A percentile compares a stretch with the other conserved stretches of the same genome.
Conservation (phyloP, 2,888 invertebrate genomes). For the Halocaridina rubra region DNA sequence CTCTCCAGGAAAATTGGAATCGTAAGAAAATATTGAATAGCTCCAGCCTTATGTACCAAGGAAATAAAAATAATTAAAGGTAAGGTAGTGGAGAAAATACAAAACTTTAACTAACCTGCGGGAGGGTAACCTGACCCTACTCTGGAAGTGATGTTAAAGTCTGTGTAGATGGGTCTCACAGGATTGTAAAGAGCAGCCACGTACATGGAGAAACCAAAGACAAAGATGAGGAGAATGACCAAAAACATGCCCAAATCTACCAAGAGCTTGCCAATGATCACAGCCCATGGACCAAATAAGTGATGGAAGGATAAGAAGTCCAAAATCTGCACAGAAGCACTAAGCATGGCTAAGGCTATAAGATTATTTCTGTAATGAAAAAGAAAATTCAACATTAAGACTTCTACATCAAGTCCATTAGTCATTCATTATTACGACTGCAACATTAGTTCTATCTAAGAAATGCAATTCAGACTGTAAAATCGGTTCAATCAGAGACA, state of each 20-base stretch:
- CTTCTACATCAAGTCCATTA: too few relatives aligned
- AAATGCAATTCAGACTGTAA: too few relatives aligned
- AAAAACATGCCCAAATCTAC: constrained; percentile 78
- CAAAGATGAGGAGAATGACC: constrained; percentile 96
- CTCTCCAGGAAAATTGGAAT: too few relatives aligned
- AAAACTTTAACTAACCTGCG: constrained; percentile 65
- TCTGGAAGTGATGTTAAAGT: constrained; percentile 60
- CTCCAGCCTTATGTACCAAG: too few relatives aligned
- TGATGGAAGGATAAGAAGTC: constrained; percentile 99
- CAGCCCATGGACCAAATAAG: constrained; percentile 99
- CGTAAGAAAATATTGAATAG: too few relatives aligned
- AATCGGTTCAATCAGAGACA: too few relatives aligned
- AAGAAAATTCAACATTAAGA: too few relatives aligned
- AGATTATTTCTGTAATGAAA: constrained; percentile 84
- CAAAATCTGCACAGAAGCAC: constrained; percentile 96
- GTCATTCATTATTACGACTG: too few relatives aligned
- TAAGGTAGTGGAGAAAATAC: too few relatives aligned
- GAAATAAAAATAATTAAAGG: too few relatives aligned
- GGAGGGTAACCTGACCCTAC: constrained; percentile 66
- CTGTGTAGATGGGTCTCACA: constrained; percentile 65
- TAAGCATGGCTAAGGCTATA: constrained; percentile 92
- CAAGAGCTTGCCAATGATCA: constrained; percentile 84
- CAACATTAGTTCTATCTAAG: too few relatives aligned
- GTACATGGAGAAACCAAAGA: constrained; percentile 98
- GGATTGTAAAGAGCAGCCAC: constrained; percentile 96